Base-by-base conservation (phyloP, 2,888 invertebrate genomes). In the Mamestra brassicae region DNA sequence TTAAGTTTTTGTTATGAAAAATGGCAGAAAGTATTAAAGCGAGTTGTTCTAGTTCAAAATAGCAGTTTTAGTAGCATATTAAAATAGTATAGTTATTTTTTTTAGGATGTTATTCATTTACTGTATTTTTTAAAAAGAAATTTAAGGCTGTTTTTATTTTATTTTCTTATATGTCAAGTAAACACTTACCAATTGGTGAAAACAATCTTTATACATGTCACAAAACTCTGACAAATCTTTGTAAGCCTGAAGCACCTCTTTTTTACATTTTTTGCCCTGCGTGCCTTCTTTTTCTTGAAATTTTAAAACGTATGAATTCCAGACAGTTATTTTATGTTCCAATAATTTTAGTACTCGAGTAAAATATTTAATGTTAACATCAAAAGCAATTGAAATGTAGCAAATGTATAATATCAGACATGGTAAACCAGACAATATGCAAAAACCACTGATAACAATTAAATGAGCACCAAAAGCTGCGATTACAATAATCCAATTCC, bases 291-390 rank as follows among this genome's bases (percentile, higher is more conserved):
- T n/a, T 47, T 13, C 2, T 15, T 50, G 13, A 34, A 1, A 52
- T 2, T 58, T 26, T 26, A 52, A 55, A 13, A 66, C 54, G 34
- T 11, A 17, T 13, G 4, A 58, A 38, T 17, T 62, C 80, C 66
- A 78, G 1, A 73, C n/a, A 3, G 47, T 11, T 34, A 54, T 10
- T 17, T 79, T 62, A 50, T 58, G n/a, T 47, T 42, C 38, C 47
- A 78, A 54, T 34, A 78, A 38, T 17, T 62, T 47, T 1, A 78
- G n/a, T 2, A 72, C 2, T 62, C 80, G 73, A 13, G 52, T 38
- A 7, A 57, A n/a, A 52, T 72, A 79, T 45, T 79, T 0, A 50
- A 80, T 8, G n/a, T 80, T 79, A 0, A 38, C 1, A 71, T 78
- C 78, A 54, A 54, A 52, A 13, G 52, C 4, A 45, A 79, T 17